Conservation (phyloP, 1,140 invertebrate genomes). For the Homalodisca vitripennis region DNA sequence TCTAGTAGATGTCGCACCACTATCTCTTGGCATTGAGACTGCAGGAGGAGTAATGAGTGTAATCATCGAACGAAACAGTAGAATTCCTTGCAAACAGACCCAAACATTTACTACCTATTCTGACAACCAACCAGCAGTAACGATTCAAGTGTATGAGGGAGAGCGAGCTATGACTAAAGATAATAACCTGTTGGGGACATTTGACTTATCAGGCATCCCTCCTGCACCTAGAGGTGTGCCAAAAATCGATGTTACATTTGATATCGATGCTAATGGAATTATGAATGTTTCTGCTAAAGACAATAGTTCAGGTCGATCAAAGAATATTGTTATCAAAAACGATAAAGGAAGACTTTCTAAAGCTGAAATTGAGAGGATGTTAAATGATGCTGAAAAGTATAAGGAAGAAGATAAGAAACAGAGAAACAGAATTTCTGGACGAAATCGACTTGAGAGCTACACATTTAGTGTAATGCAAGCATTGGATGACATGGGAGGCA, state of each 20-base stretch:
- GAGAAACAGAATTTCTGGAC: constrained; percentile 57
- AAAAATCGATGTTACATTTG: constrained; percentile 56
- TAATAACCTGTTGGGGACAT: constrained; percentile 77
- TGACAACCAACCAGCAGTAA: constrained; percentile 71
- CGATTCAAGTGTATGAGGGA: constrained; percentile 71
- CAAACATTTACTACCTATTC: constrained; percentile 56
- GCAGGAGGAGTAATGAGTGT: constrained; percentile 58
- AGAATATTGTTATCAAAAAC: constrained; percentile 58
- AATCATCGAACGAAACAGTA: constrained; percentile 56
- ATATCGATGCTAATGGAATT: constrained; percentile 69
- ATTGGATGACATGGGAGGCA: constrained; percentile 46
- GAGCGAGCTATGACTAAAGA: constrained; percentile 65
- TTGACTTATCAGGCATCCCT: constrained; percentile 67
- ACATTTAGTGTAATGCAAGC: constrained; percentile 66
- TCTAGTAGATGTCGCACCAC: constrained; percentile 55
- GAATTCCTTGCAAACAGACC: constrained; percentile 55
- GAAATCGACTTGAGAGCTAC: constrained; percentile 71
- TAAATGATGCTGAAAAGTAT: constrained; percentile 66
- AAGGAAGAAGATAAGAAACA: constrained; percentile 57
- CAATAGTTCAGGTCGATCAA: constrained; percentile 53
- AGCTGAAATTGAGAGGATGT: constrained; percentile 61
- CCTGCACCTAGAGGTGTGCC: constrained; percentile 56
- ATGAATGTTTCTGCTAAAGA: constrained; percentile 61
- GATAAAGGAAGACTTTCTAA: constrained; percentile 57
- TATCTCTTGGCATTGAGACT: constrained; percentile 58